Conservation (phyloP, 2,888 invertebrate genomes). For the Galeopsomyia nigrocyanea region DNA sequence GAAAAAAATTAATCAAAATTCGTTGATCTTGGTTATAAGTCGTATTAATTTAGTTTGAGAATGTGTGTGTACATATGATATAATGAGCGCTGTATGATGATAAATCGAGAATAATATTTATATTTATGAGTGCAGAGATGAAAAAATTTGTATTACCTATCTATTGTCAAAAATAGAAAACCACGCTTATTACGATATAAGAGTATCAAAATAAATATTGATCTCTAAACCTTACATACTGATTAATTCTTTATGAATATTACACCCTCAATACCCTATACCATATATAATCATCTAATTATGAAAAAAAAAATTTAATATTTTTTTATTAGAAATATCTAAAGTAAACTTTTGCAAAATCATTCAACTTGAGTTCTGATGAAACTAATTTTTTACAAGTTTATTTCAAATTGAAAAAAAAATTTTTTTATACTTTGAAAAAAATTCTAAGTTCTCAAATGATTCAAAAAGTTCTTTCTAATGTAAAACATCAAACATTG, state of each 20-base stretch:
- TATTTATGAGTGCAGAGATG: conserved; percentile 50
- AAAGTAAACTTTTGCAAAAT: not conserved
- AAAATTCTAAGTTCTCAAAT: not conserved
- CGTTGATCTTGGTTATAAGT: conserved; percentile 39
- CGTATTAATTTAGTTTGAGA: conserved; percentile 42
- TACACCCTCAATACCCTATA: conserved; percentile 5
- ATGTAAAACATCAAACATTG: not conserved
- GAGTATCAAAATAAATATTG: conserved; percentile 69
- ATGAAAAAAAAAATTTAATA: conserved; percentile 4
- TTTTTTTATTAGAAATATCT: not conserved
- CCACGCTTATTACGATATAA: conserved; percentile 66
- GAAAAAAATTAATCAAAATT: conserved; percentile 16
- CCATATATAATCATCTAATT: not conserved
- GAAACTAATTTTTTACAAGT: not conserved
- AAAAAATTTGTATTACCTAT: conserved; percentile 46
- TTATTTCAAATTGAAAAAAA: not conserved
- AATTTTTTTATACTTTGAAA: too few species aligned
- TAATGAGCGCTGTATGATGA: conserved; percentile 13
- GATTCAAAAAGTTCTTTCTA: not conserved
- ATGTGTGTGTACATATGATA: conserved; percentile 24
- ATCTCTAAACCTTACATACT: conserved; percentile 59
- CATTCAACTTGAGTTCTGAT: not conserved
- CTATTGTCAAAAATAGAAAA: conserved; percentile 65
- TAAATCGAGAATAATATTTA: conserved; percentile 43
- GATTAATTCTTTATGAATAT: conserved; percentile 25